These are phyloP conservation scores for Mesorhabditis sp. DNA, from an alignment of 2,888 invertebrate species.

Conservation along the genomic window DNA sequence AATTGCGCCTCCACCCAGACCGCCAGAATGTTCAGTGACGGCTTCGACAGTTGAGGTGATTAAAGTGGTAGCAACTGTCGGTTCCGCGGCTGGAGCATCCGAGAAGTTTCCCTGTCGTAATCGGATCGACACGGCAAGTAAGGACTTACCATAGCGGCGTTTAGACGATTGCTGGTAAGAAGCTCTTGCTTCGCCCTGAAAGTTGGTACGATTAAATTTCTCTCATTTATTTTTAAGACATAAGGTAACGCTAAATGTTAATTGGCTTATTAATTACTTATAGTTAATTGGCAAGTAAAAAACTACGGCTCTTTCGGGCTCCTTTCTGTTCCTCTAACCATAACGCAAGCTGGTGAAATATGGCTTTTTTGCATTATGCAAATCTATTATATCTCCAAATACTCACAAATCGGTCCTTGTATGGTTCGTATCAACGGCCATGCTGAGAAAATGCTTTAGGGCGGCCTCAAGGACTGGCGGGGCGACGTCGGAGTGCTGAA, in stretches of 20 bases:
- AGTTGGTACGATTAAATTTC: too few species aligned
- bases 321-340: too few species aligned
- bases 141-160: constrained; percentile 13
- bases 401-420: background rate
- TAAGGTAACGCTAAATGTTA: too few species aligned
- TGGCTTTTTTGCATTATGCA: too few species aligned
- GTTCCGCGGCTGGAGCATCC: background rate
- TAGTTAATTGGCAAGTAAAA: too few species aligned
- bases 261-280: too few species aligned
- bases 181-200: background rate
- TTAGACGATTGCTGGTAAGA: constrained; percentile 20
- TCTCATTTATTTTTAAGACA: too few species aligned
- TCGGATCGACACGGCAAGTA: constrained; percentile 8
- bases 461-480: background rate
- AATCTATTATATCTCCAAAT: background rate
- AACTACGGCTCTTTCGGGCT: too few species aligned
- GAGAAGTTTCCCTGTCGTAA: constrained; percentile 8
- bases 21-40: constrained; percentile 9
- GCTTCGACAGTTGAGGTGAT: background rate
- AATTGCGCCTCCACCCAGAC: constrained; percentile 42
- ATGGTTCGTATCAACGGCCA: background rate
- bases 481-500: background rate
- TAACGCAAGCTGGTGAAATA: too few species aligned
- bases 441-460: background rate
- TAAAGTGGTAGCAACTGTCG: background rate